Evolutionary conservation across 2,888 invertebrate species (phyloP).

Genomic region (Noctua janthe): DNA sequence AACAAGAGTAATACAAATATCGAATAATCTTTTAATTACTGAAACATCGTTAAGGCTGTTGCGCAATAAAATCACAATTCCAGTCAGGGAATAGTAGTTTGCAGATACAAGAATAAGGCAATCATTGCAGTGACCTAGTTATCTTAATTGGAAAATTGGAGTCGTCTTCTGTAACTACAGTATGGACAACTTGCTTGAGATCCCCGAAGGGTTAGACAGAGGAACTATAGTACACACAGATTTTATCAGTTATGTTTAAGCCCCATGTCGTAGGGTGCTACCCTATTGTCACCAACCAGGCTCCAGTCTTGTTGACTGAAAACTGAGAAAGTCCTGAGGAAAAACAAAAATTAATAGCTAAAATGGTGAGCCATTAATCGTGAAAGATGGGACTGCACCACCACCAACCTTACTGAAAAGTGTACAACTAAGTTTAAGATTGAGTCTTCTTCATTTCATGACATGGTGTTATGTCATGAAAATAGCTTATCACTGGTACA

Average conservation of each 20-base stretch:
- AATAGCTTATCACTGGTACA: neutral
- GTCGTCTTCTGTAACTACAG: neutral
- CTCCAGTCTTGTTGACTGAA: neutral
- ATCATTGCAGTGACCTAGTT: constrained; percentile 26
- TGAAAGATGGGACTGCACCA: neutral
- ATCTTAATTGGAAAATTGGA: constrained; percentile 18
- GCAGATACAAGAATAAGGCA: constrained; percentile 13
- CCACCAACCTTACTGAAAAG: neutral
- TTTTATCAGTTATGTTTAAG: neutral
- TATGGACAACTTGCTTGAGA: neutral
- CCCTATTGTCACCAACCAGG: neutral
- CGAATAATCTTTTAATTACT: neutral
- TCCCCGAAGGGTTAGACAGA: neutral
- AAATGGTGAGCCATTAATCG: neutral
- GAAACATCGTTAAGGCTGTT: neutral
- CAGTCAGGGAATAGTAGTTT: neutral
- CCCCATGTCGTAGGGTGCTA: neutral
- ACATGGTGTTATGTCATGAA: neutral
- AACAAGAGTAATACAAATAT: neutral
- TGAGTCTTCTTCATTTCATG: neutral
- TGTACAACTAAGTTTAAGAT: neutral
- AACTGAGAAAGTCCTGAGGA: neutral
- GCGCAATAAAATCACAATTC: neutral
- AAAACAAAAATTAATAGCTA: neutral
- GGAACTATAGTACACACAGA: neutral